These are phyloP conservation scores for Netelia inedita DNA, from an alignment of 2,888 invertebrate species.

Conservation along the genomic window DNA sequence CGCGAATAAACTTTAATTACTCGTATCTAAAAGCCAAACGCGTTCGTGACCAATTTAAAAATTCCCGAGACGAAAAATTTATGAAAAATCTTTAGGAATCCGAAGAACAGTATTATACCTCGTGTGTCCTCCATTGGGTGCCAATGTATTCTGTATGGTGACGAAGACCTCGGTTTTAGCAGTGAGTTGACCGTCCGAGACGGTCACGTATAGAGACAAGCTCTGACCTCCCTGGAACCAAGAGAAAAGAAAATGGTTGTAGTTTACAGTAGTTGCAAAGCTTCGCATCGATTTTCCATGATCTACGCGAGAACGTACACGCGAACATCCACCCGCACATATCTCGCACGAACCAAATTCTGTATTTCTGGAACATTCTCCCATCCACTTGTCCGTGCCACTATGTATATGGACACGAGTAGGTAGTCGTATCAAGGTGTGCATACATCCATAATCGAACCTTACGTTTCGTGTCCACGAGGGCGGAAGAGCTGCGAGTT, in stretches of 20 bases:
- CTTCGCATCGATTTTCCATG: slow-evolving; percentile 52
- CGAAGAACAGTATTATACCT: slow-evolving; percentile 73
- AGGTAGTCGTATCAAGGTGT: no score
- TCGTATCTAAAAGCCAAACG: neutral
- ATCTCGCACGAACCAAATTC: no score
- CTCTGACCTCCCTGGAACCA: slow-evolving; percentile 88
- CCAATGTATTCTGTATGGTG: slow-evolving; percentile 86
- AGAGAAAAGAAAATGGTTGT: slow-evolving; percentile 70
- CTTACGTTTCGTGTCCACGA: neutral
- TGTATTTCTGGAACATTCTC: no score
- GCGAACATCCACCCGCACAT: no score
- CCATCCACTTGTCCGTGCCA: no score
- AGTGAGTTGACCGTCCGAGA: slow-evolving; percentile 88
- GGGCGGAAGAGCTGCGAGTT: slow-evolving; percentile 17
- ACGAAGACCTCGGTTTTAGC: slow-evolving; percentile 90
- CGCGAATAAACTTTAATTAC: neutral
- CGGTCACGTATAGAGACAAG: slow-evolving; percentile 89
- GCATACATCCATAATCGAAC: neutral
- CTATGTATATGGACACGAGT: no score
- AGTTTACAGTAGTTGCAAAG: slow-evolving; percentile 29
- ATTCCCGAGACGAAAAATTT: slow-evolving; percentile 14
- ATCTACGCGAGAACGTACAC: neutral
- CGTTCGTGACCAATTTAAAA: neutral
- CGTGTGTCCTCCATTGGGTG: slow-evolving; percentile 78
- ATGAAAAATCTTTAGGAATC: slow-evolving; percentile 5